phyloP scores from a whole-genome alignment of 1,140 invertebrate species.

The Microplitis mediator region DNA sequence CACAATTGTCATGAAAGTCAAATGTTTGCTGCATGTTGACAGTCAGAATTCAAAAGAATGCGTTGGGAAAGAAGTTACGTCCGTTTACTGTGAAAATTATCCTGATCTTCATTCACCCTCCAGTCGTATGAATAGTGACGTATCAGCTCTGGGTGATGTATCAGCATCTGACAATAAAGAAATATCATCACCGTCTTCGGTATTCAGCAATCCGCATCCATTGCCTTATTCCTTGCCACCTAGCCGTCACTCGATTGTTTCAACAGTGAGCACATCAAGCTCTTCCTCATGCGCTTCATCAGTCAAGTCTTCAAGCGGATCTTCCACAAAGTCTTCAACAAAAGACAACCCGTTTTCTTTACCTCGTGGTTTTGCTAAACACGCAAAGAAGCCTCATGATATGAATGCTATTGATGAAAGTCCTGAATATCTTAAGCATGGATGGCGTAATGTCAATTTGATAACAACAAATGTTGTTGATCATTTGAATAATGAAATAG shows the following conservation, averaged over 20 bases:
- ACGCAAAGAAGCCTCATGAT: constrained; percentile 35
- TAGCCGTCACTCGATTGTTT: constrained; percentile 48
- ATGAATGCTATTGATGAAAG: constrained; percentile 33
- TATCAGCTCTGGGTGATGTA: constrained; percentile 51
- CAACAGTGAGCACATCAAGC: constrained; percentile 51
- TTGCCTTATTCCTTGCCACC: constrained; percentile 39
- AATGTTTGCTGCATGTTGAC: constrained; percentile 49
- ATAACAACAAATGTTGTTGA: constrained; percentile 41
- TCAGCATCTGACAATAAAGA: constrained; percentile 50
- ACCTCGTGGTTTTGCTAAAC: constrained; percentile 44
- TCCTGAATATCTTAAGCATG: constrained; percentile 38
- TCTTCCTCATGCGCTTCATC: constrained; percentile 48
- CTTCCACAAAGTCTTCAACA: constrained; percentile 33
- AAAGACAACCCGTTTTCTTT: constrained; percentile 42
- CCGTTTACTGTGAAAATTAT: constrained; percentile 41
- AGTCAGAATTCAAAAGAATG: constrained; percentile 47
- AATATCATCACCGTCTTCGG: constrained; percentile 51
- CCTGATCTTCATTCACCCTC: constrained; percentile 2
- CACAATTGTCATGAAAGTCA: constrained; percentile 46
- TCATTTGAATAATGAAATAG: constrained; percentile 41
- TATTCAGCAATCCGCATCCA: constrained; percentile 46
- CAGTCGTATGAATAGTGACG: constrained; percentile 41
- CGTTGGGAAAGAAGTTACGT: constrained; percentile 46
- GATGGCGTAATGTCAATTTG: constrained; percentile 52
- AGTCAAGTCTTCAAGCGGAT: constrained; percentile 45